Conservation (phyloP, 1,140 invertebrate genomes). For the Bombus picipes region DNA sequence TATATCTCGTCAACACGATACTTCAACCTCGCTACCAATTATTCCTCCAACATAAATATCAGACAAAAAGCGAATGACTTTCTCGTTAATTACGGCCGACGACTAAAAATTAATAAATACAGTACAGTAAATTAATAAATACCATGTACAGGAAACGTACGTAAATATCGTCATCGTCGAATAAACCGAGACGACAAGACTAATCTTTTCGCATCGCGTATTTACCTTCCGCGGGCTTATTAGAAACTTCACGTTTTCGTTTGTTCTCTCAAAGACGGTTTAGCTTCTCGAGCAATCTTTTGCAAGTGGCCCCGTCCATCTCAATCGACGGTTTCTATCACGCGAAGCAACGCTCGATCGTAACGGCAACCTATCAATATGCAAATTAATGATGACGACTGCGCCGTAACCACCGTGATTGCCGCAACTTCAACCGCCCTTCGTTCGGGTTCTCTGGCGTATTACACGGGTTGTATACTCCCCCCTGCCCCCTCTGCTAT, state of each 20-base stretch:
- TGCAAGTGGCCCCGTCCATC: neutral
- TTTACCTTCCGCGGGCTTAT: neutral
- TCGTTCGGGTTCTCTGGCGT: neutral
- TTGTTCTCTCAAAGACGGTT: neutral
- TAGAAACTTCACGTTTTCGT: neutral
- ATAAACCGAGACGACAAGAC: too few species aligned
- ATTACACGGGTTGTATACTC: neutral
- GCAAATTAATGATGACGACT: conserved; percentile 56
- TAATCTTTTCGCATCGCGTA: too few species aligned
- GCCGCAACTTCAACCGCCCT: conserved; percentile 29
- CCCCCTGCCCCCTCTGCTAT: neutral
- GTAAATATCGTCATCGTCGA: neutral
- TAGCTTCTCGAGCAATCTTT: neutral
- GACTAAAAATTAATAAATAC: neutral
- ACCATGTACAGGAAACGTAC: neutral
- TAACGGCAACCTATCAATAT: conserved; percentile 36
- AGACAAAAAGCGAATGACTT: neutral
- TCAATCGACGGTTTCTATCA: neutral
- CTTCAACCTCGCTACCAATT: conserved; percentile 21
- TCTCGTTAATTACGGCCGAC: neutral
- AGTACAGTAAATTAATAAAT: neutral
- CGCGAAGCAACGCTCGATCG: neutral
- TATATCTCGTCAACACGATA: conserved; percentile 35
- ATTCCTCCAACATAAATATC: conserved; percentile 41
- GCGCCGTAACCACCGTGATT: conserved; percentile 10